Evolutionary conservation across 1,140 invertebrate species (phyloP).

Genomic region (Ladona fulva): DNA sequence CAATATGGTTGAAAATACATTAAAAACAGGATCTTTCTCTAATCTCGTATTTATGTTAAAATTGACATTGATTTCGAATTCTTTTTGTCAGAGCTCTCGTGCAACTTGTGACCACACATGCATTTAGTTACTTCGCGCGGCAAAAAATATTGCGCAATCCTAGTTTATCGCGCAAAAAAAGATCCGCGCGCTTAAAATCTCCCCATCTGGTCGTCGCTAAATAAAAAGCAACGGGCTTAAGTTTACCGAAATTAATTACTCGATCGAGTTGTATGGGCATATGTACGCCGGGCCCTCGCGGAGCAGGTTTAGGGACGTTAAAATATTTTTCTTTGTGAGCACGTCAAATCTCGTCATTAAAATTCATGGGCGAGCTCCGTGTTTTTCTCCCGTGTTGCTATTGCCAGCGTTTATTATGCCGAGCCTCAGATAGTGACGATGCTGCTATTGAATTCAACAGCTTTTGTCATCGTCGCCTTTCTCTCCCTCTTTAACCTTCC

Average conservation of each 20-base stretch:
- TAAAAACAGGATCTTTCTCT: too few relatives aligned
- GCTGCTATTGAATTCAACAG: slow-evolving; percentile 5
- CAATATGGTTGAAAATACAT: too few relatives aligned
- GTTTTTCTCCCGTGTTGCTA: not conserved
- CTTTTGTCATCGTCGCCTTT: not conserved
- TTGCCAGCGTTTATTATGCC: slow-evolving; percentile 4
- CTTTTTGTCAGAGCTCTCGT: too few relatives aligned
- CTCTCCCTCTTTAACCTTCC: not conserved
- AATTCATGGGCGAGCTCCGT: not conserved
- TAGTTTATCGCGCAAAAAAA: too few relatives aligned
- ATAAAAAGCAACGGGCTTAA: not conserved
- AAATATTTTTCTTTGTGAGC: slow-evolving; percentile 10
- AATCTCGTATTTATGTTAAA: too few relatives aligned
- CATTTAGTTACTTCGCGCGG: too few relatives aligned
- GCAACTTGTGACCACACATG: too few relatives aligned
- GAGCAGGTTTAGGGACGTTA: not conserved
- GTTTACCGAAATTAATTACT: slow-evolving; percentile 8
- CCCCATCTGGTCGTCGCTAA: too few relatives aligned
- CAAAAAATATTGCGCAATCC: too few relatives aligned
- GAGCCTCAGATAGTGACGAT: slow-evolving; percentile 2
- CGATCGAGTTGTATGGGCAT: not conserved
- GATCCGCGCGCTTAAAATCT: too few relatives aligned
- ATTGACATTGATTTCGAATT: too few relatives aligned
- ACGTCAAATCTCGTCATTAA: slow-evolving; percentile 9
- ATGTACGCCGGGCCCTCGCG: not conserved